Percentiles rank a stretch among this genome's conserved stretches.
Conservation (phyloP, 2,797 vertebrate species). For the Myotis myotis region DNA sequence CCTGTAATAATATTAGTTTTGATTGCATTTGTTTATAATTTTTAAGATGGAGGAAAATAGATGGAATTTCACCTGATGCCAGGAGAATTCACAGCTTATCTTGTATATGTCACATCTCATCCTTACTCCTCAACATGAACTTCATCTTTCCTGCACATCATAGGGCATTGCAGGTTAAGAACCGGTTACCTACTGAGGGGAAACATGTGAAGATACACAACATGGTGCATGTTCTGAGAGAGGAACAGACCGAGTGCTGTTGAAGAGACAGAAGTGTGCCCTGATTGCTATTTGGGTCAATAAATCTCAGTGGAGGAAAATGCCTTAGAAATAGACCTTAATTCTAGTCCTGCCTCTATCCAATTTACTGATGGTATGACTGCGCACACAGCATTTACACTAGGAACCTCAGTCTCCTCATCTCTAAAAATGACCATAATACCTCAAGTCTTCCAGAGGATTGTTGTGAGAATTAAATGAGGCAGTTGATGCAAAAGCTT, state of each 20-base stretch:
- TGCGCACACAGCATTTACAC: not conserved
- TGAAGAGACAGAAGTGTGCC: not conserved
- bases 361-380: not conserved
- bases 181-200: not conserved
- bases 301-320: not conserved
- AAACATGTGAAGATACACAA: not conserved
- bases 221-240: not conserved
- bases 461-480: not conserved
- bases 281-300: not conserved
- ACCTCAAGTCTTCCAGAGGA: not conserved
- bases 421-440: not conserved
- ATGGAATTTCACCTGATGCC: not conserved
- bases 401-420: not conserved
- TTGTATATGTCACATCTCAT: not conserved
- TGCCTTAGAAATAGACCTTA: not conserved
- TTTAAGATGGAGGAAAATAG: not conserved
- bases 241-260: not conserved
- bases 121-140: not conserved
- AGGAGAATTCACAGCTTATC: not conserved
- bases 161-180: not conserved
- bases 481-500: not conserved
- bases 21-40: not conserved
- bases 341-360: not conserved
- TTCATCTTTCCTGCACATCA: not conserved
- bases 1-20: not conserved